Base-by-base conservation (phyloP, 2,797 vertebrate genomes). In the Erpetoichthys calabaricus region DNA sequence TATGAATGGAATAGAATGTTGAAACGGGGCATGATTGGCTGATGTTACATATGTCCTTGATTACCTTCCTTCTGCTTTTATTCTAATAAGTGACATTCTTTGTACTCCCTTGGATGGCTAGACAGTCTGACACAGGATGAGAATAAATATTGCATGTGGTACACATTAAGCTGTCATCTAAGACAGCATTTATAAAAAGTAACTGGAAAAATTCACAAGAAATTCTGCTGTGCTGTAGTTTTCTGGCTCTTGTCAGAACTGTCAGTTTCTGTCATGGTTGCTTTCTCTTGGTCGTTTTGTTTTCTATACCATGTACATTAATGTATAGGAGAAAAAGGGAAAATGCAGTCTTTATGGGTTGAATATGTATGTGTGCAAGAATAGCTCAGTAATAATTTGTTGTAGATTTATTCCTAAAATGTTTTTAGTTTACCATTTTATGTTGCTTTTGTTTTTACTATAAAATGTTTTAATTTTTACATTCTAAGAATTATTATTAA, bases 111-210 rank as follows among this genome's bases (percentile, higher is more conserved):
- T 75, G 90, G 92, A 95, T 89, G 92, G 91, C 90, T 93, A 90
- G 95, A 97, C 94, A 99, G 91, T 91, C 92, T 97, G 95, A 97
- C 92, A 97, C 91, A 90, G 89, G 90, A 96, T 89, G 94, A 90
- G 91, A 96, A 99, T 98, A 99, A 98, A 99, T 98, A 98, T 99
- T 98, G 91, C 94, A 94, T 98, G 91, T 96, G 94, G 92, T 91
- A 92, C 92, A 94, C 93, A 98, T 99, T 98, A 98, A 96, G 93
- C 91, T 98, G 94, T 99, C 95, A 98, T 90, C 89, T 75, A 85
- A 83, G 82, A 85, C 85, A 86, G 84, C 82, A 73, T 82, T 88
- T 86, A 84, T 82, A 84, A 81, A 81, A 83, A 81, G 86, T 88
- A 92, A 91, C 89, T 86, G 81, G 88, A 91, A 88, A 92, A 96